Evolutionary conservation across 92 coral and sea anemone species (phyloP), one percentile per base, ranked within the genome.

Genomic region (Porites rus): DNA sequence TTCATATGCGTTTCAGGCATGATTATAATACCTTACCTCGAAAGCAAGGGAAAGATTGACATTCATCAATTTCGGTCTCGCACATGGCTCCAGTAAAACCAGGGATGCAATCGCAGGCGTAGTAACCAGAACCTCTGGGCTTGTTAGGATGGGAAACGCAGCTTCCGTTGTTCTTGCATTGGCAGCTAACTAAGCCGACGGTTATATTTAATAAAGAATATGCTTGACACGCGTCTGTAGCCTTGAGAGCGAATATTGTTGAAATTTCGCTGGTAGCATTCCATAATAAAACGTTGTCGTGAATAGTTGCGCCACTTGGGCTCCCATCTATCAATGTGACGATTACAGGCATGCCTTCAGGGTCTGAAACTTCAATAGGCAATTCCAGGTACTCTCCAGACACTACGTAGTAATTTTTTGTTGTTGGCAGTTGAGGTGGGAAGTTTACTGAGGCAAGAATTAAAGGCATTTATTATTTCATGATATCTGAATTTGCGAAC

Each of bases 171-270:
- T 77, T 88, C n/a, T 38, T 21, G 28, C 88, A 88, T 16, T 67
- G 80, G 9, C 88, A 83, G 5, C 14, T 69, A n/a, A 51, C 68
- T 8, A 83, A 17, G 0, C 68, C 24, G 6, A 89, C 86, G 4
- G 88, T 71, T 10, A 76, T 73, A 60, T 83, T 84, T 1, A 77
- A 24, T 7, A 20, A 4, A 1, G 85, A 69, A 1, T n/a, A 8
- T 1, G 89, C 92, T 31, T 77, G 77, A 74, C 92, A 89, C 10
- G 86, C 92, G 20, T 89, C 92, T 0, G 86, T 72, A 2, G 87
- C 92, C 20, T 72, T 84, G 58, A 89, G 81, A 2, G 63, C 54
- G 78, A 89, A 84, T 14, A 21, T 8, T 0, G 88, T 74, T 3
- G 38, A 1, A 2, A 19, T 12, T 28, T 76, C 65, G 56, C 22